Percentiles rank a stretch among this genome's conserved stretches.
Evolutionary conservation across 2,797 vertebrate species (phyloP).

Genomic region (Anguilla megastoma): DNA sequence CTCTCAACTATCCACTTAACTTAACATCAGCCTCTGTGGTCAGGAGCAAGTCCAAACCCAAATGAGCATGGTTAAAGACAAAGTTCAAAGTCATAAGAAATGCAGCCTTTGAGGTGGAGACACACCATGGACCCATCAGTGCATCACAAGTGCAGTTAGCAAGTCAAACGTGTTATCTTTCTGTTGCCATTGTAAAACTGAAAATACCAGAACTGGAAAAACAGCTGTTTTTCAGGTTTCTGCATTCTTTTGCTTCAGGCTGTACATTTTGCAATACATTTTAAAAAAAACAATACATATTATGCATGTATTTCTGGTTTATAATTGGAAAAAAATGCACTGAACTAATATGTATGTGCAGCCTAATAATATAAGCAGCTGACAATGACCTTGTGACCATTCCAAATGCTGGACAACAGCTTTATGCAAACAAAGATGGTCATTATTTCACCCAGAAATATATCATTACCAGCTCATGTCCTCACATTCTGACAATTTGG

Average conservation of each 20-base stretch:
- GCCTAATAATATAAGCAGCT: not conserved
- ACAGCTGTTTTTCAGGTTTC: not conserved
- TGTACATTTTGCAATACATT: not conserved
- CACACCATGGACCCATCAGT: not conserved
- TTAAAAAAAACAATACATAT: not conserved
- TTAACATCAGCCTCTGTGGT: slow-evolving; percentile 27
- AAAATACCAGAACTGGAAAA: not conserved
- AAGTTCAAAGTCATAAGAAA: not conserved
- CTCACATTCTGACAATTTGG: slow-evolving; percentile 5
- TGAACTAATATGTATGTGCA: not conserved
- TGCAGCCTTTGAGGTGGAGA: not conserved
- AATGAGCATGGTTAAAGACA: slow-evolving; percentile 11
- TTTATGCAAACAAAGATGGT: not conserved
- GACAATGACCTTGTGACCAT: slow-evolving; percentile 16
- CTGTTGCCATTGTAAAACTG: not conserved
- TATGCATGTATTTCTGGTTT: not conserved
- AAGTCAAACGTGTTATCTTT: not conserved
- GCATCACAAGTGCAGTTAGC: not conserved
- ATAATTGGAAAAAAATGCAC: not conserved
- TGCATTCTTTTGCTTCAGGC: too few species aligned
- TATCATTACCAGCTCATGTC: not conserved
- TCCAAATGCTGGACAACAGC: not conserved
- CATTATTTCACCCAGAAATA: slow-evolving; percentile 22
- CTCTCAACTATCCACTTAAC: slow-evolving; percentile 37
- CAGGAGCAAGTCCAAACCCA: not conserved